phyloP scores from a whole-genome alignment of 1,140 invertebrate species.

The Drosophila mojavensis region DNA sequence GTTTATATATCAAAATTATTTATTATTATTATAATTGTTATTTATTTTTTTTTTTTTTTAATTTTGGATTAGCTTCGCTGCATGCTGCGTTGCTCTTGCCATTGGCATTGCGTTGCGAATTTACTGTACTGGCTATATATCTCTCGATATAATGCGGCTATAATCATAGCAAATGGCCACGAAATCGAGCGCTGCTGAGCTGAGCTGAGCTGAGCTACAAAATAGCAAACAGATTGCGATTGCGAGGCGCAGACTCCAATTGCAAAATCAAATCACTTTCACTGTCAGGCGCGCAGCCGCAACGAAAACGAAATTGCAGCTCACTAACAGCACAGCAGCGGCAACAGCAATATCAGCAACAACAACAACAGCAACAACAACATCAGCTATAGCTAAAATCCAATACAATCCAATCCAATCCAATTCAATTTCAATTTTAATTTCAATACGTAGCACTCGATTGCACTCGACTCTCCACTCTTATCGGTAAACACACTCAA shows the following conservation, averaged over 20 bases:
- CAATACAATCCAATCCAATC: conserved; percentile 32
- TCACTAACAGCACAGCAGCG: conserved; percentile 28
- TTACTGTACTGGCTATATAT: conserved; percentile 33
- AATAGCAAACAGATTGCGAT: conserved; percentile 32
- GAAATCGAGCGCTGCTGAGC: conserved; percentile 29
- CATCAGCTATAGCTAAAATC: conserved; percentile 19
- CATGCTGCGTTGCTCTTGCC: conserved; percentile 18
- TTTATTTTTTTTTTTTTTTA: conserved; percentile 32
- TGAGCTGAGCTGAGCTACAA: conserved; percentile 31
- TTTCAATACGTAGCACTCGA: conserved; percentile 46
- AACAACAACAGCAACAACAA: conserved; percentile 25
- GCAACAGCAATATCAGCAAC: conserved; percentile 32
- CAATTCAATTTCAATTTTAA: conserved; percentile 25
- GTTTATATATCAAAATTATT: conserved; percentile 22
- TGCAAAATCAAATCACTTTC: conserved; percentile 83
- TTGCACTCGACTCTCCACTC: conserved; percentile 30
- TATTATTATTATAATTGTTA: too few species aligned
- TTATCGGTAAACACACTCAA: conserved; percentile 37
- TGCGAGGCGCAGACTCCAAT: conserved; percentile 58
- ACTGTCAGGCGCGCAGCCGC: conserved; percentile 65
- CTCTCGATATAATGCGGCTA: conserved; percentile 41
- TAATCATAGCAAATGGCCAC: conserved; percentile 59
- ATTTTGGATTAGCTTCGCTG: conserved; percentile 42
- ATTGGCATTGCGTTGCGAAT: conserved; percentile 22
- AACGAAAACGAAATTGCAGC: conserved; percentile 47